Percentiles rank a stretch among this genome's conserved stretches.
Conservation (phyloP, 1,140 invertebrate genomes). For the Heliconius nattereri region DNA sequence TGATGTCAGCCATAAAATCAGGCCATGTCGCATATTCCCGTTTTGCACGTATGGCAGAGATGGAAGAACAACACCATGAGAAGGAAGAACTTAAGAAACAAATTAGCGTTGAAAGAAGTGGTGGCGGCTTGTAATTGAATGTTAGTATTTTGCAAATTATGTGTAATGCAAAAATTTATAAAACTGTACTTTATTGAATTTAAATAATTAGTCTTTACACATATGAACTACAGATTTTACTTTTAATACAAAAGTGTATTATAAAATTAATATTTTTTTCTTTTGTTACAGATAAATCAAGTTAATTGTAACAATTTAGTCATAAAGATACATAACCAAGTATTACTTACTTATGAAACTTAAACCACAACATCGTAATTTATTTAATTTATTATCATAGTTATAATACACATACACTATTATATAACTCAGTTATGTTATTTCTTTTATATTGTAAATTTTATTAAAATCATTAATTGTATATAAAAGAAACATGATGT, state of each 20-base stretch:
- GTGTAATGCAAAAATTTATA: not conserved
- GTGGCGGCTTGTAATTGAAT: constrained; percentile 90
- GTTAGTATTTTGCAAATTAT: not conserved
- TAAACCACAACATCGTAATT: constrained; percentile 1
- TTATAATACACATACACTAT: not conserved
- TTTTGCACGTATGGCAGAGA: constrained; percentile 94
- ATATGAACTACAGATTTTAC: too few species aligned
- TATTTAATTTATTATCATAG: constrained; percentile 17
- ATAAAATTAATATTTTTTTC: constrained; percentile 3
- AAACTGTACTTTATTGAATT: not conserved
- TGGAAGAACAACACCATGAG: constrained; percentile 91
- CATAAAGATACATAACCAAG: constrained; percentile 23
- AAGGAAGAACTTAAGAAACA: constrained; percentile 87
- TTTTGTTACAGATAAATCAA: constrained; percentile 33
- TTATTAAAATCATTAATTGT: not conserved
- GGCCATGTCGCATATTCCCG: constrained; percentile 95
- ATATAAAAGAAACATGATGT: not conserved
- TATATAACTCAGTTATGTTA: not conserved
- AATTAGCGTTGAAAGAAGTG: constrained; percentile 95
- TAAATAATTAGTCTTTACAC: too few species aligned
- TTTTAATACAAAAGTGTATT: not conserved
- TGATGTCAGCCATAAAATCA: constrained; percentile 98
- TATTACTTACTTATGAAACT: constrained; percentile 19
- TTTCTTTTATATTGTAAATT: not conserved
- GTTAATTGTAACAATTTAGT: constrained; percentile 26